Evolutionary conservation across 2,888 invertebrate genomes (phyloP).

Genomic region (Eilema depressum): DNA sequence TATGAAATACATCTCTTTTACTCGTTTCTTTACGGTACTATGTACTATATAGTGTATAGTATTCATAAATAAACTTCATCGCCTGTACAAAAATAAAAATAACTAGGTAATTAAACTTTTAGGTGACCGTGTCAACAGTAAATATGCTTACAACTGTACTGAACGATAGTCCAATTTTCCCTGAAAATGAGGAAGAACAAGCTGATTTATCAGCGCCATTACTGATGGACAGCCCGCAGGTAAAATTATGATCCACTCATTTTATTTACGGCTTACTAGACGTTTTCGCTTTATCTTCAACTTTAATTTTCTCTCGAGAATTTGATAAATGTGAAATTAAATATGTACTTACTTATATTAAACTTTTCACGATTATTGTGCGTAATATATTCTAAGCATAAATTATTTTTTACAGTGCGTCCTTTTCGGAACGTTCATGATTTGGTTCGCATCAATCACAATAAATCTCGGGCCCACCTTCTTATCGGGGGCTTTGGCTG

Average conservation of each 20-base stretch:
- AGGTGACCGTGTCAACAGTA: conserved; percentile 95
- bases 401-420: conserved; percentile 90
- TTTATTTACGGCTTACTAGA: conserved; percentile 1
- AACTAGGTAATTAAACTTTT: conserved; percentile 30
- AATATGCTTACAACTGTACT: conserved; percentile 95
- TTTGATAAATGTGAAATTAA: background rate
- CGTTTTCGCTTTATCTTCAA: background rate
- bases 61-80: background rate
- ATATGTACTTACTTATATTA: background rate
- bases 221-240: conserved; percentile 94
- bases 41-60: no score
- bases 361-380: no score
- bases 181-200: conserved; percentile 91
- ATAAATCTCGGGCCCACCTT: conserved; percentile 96
- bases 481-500: conserved; percentile 93
- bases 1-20: no score
- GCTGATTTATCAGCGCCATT: conserved; percentile 90
- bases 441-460: conserved; percentile 97
- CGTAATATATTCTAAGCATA: background rate
- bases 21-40: no score
- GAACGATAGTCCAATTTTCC: conserved; percentile 94
- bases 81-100: background rate
- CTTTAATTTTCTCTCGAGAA: conserved; percentile 9
- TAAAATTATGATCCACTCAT: conserved; percentile 56
- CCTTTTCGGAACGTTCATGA: conserved; percentile 96